Evolutionary conservation across 2,888 invertebrate species (phyloP).

Genomic region (Philereme vetulata): DNA sequence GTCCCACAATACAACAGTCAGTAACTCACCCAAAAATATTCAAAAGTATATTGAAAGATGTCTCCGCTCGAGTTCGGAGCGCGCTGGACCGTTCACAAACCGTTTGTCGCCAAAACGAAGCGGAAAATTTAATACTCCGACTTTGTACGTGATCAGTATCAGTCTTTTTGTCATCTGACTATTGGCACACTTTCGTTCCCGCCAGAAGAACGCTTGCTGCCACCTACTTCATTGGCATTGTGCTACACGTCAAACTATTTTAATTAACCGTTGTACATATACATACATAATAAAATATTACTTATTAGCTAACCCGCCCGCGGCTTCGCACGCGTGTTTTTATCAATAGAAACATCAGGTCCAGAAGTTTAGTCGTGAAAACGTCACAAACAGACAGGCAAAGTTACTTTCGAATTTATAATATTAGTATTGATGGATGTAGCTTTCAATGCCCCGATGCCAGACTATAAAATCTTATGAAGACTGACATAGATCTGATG

Average conservation of each 20-base stretch:
- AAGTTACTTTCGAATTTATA: too few relatives aligned
- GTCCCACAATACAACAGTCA: constrained; percentile 21
- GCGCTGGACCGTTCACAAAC: constrained; percentile 64
- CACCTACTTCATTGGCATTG: constrained; percentile 45
- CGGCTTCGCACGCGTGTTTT: too few relatives aligned
- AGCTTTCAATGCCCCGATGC: constrained; percentile 43
- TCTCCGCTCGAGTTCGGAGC: constrained; percentile 39
- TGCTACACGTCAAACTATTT: constrained; percentile 54
- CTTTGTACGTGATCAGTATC: constrained; percentile 75
- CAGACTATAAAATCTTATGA: constrained; percentile 43
- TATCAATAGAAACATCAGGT: too few relatives aligned
- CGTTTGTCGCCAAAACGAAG: constrained; percentile 76
- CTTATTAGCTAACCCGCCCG: constrained; percentile 33
- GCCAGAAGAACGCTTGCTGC: constrained; percentile 51
- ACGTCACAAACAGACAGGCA: too few relatives aligned
- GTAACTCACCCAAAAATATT: constrained; percentile 30
- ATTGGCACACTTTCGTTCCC: constrained; percentile 72
- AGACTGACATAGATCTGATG: constrained; percentile 50
- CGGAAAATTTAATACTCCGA: constrained; percentile 77
- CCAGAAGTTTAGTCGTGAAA: too few relatives aligned
- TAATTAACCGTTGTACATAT: constrained; percentile 55
- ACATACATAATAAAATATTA: constrained; percentile 49
- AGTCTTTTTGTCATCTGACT: constrained; percentile 64
- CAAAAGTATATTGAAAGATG: constrained; percentile 28
- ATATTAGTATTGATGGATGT: too few relatives aligned